Evolutionary conservation across 2,113 vertebrate species (phyloP).

Genomic region (Cervus canadensis): DNA sequence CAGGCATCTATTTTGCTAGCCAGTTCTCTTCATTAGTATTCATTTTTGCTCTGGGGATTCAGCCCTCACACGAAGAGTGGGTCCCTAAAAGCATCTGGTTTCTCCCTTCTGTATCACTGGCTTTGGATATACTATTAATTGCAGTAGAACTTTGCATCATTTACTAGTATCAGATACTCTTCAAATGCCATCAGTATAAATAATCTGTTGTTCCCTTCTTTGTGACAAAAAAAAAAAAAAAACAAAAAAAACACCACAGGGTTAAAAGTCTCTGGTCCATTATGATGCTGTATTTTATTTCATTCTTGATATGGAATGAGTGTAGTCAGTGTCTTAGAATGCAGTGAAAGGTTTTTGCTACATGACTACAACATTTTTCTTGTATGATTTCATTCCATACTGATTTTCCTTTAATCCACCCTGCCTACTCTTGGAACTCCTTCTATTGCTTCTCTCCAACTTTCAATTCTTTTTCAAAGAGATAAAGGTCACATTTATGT

Average conservation of each 20-base stretch:
- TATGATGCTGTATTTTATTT: constrained; percentile 13
- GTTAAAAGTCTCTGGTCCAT: background rate
- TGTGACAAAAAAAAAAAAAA: background rate
- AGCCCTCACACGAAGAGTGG: background rate
- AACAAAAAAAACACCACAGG: background rate
- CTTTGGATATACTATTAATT: constrained; percentile 14
- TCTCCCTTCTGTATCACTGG: background rate
- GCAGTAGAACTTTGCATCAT: background rate
- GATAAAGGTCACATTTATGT: background rate
- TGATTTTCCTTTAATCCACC: background rate
- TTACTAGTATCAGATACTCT: background rate
- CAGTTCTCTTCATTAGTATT: background rate
- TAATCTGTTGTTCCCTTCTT: constrained; percentile 33
- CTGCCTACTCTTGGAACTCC: background rate
- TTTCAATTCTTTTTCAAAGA: background rate
- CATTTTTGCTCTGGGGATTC: background rate
- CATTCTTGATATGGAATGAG: background rate
- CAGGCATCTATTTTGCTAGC: constrained; percentile 4
- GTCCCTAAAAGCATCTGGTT: background rate
- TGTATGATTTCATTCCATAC: background rate
- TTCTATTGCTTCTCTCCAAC: background rate
- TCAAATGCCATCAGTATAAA: constrained; percentile 10
- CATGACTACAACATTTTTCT: background rate
- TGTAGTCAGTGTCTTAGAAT: background rate
- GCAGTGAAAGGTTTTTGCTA: background rate